These are phyloP conservation scores for Muntiacus muntjak DNA, from an alignment of 2,113 vertebrate genomes.

Conservation along the genomic window DNA sequence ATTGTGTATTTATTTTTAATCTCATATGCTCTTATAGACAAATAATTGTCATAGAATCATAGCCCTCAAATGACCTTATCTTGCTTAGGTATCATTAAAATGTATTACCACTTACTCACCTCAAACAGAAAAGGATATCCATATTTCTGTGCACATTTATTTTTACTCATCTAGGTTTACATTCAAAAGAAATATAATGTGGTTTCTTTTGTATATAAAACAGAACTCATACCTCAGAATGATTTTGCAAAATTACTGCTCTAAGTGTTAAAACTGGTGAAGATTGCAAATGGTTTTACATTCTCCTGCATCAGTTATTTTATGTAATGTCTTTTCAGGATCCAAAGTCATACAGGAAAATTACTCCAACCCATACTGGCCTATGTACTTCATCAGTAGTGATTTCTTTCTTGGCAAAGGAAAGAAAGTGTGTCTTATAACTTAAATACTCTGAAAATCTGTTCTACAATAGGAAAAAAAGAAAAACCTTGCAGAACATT, in stretches of 20 bases:
- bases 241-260: constrained; percentile 11
- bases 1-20: background rate
- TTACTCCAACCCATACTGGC: background rate
- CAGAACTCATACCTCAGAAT: background rate
- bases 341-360: background rate
- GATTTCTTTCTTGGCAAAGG: constrained; percentile 25
- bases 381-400: background rate
- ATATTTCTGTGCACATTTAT: background rate
- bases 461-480: background rate
- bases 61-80: background rate
- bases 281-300: background rate
- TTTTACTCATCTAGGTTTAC: background rate
- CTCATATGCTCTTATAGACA: background rate
- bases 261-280: background rate
- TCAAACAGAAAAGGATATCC: background rate
- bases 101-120: background rate
- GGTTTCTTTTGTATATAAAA: background rate
- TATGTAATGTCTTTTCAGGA: constrained; percentile 21
- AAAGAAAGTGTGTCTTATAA: background rate
- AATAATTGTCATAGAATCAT: background rate
- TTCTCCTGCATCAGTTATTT: constrained; percentile 3
- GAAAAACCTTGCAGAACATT: background rate
- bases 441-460: background rate
- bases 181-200: background rate
- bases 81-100: background rate